Conservation (phyloP, 2,113 vertebrate genomes). For the Ornithorhynchus anatinus region DNA sequence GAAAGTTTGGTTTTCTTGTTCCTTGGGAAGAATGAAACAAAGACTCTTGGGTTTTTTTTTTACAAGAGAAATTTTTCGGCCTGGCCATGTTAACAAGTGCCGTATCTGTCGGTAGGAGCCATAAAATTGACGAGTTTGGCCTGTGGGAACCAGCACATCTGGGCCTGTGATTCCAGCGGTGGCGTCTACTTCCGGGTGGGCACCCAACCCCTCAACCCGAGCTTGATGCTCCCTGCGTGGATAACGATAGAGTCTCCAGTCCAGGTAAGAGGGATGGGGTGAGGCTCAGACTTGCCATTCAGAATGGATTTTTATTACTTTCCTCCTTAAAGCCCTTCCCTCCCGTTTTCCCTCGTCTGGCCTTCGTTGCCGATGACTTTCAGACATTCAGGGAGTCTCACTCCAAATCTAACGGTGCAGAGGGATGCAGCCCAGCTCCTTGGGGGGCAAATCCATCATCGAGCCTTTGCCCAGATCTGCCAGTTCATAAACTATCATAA, state of each 20-base stretch:
- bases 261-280: slow-evolving; percentile 82
- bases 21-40: slow-evolving; percentile 1
- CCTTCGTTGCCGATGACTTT: too few relatives aligned
- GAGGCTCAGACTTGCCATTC: accelerated
- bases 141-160: slow-evolving; percentile 94
- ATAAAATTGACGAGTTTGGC: slow-evolving; percentile 84
- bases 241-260: slow-evolving; percentile 91
- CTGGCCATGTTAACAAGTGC: background rate
- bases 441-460: too few relatives aligned
- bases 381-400: too few relatives aligned
- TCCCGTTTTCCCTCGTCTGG: too few relatives aligned
- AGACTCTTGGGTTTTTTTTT: background rate
- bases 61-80: background rate
- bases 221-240: slow-evolving; percentile 97
- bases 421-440: too few relatives aligned
- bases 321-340: too few relatives aligned
- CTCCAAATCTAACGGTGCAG: too few relatives aligned
- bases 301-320: too few relatives aligned
- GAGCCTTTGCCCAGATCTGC: too few relatives aligned
- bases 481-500: too few relatives aligned
- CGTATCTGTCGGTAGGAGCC: slow-evolving; percentile 67
- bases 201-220: slow-evolving; percentile 94
- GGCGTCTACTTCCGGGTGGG: slow-evolving; percentile 94
- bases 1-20: background rate
- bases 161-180: slow-evolving; percentile 90